These are phyloP conservation scores for Rhinoderma darwinii DNA, from an alignment of 2,113 vertebrate species.

Conservation along the genomic window DNA sequence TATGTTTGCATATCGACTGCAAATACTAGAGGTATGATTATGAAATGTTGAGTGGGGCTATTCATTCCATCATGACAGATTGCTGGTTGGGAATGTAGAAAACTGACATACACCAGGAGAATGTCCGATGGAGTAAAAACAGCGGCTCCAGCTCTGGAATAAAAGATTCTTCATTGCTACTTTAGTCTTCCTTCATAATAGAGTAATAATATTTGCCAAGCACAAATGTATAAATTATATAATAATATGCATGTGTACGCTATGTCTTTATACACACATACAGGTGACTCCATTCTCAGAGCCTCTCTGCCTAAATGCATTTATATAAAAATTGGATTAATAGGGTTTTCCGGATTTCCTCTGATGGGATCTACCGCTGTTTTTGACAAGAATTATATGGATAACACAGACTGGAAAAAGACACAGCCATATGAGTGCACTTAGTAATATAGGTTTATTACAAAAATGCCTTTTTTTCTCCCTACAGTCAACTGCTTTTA, in stretches of 20 bases:
- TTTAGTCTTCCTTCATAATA: not conserved
- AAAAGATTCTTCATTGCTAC: not conserved
- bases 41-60: constrained; percentile 32
- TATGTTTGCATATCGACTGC: constrained; percentile 43
- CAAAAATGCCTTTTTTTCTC: too few species aligned
- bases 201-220: constrained; percentile 9
- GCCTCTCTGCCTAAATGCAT: not conserved
- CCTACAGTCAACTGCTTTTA: too few species aligned
- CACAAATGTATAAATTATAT: not conserved
- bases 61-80: constrained; percentile 36
- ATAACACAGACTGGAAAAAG: not conserved
- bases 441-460: not conserved
- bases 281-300: not conserved
- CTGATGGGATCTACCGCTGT: not conserved
- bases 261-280: not conserved
- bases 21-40: constrained; percentile 39
- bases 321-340: not conserved
- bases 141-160: not conserved
- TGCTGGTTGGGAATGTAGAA: constrained; percentile 16
- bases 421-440: not conserved
- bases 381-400: not conserved
- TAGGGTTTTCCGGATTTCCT: not conserved
- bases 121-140: not conserved
- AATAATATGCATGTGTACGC: not conserved
- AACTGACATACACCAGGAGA: constrained; percentile 28